Percentiles rank a stretch among this genome's conserved stretches.
Evolutionary conservation across 2,113 vertebrate genomes (phyloP).

Genomic region (Centrocercus urophasianus): DNA sequence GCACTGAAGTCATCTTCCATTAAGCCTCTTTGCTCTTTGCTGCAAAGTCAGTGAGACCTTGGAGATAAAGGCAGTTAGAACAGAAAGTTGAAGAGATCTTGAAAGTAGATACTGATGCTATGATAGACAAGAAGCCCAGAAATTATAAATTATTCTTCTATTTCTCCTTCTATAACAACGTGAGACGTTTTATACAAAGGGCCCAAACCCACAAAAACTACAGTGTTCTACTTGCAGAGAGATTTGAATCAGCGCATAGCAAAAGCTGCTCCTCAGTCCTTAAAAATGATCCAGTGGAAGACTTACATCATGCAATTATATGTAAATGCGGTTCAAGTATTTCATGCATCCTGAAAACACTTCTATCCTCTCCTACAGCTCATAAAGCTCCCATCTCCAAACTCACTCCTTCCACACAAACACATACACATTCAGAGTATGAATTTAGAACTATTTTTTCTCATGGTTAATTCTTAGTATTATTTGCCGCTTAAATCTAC

Average conservation of each 20-base stretch:
- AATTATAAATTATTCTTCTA: background rate
- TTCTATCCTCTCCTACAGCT: background rate
- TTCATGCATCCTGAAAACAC: background rate
- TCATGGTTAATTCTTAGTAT: background rate
- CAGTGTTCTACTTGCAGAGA: background rate
- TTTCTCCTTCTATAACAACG: background rate
- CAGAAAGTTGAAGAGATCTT: background rate
- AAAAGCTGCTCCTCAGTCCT: background rate
- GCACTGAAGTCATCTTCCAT: background rate
- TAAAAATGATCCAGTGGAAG: background rate
- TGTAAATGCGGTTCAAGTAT: background rate
- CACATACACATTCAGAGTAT: background rate
- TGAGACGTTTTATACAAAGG: background rate
- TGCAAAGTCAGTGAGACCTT: background rate
- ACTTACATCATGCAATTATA: background rate
- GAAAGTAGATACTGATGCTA: background rate
- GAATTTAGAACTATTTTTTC: background rate
- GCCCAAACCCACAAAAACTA: background rate
- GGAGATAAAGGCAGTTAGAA: background rate
- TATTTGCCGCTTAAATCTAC: background rate
- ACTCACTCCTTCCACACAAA: accelerated
- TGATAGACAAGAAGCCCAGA: background rate
- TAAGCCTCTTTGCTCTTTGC: background rate
- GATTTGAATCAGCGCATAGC: background rate
- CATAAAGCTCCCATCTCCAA: background rate